Evolutionary conservation across 1,140 invertebrate genomes (phyloP).

Genomic region (Apis florea): DNA sequence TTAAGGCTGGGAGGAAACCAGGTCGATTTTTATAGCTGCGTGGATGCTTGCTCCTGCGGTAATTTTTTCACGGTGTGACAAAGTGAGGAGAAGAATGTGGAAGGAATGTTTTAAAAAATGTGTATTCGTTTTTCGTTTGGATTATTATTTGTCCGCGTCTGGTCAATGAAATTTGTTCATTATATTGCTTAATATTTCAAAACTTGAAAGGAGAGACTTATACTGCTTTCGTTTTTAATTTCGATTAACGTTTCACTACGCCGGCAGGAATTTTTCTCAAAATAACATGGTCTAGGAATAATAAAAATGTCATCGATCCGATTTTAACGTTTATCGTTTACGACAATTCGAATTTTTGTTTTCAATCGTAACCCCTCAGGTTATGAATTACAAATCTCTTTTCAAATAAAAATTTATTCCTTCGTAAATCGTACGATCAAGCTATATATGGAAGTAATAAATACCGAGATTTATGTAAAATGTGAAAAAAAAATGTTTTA

Average conservation of each 20-base stretch:
- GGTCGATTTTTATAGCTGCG: constrained; percentile 22
- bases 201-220: too few species aligned
- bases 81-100: background rate
- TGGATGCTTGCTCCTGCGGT: background rate
- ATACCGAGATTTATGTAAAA: too few species aligned
- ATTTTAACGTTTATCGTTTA: background rate
- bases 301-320: background rate
- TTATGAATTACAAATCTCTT: background rate
- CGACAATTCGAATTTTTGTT: background rate
- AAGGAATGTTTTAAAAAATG: background rate
- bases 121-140: background rate
- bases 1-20: background rate
- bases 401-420: too few species aligned
- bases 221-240: too few species aligned
- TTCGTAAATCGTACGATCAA: too few species aligned
- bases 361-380: background rate
- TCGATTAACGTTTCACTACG: too few species aligned
- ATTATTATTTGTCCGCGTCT: background rate
- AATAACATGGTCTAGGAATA: background rate
- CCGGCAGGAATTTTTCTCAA: too few species aligned
- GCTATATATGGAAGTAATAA: too few species aligned
- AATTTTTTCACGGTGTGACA: background rate
- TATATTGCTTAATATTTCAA: too few species aligned
- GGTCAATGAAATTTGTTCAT: background rate
- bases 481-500: too few species aligned